Conservation (phyloP, 2,797 vertebrate species). For the Sebastes miniatus region DNA sequence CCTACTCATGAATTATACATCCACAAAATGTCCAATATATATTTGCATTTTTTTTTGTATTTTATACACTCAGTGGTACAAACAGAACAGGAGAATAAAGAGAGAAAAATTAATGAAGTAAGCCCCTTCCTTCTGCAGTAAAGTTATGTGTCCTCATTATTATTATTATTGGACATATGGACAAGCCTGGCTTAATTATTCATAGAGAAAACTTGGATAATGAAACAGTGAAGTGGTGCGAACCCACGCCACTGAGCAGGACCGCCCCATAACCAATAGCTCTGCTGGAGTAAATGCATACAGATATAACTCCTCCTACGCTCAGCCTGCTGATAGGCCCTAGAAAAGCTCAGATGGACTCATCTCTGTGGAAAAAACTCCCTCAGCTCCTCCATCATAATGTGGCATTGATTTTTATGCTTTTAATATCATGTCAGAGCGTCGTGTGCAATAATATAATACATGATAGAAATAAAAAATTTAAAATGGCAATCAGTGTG, state of each 20-base stretch:
- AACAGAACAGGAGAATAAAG: too few relatives aligned
- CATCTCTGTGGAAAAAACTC: constrained; percentile 34
- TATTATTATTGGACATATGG: constrained; percentile 13
- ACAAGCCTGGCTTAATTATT: constrained; percentile 50
- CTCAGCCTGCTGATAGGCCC: constrained; percentile 65
- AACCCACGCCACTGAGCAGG: constrained; percentile 57
- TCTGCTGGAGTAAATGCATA: constrained; percentile 7
- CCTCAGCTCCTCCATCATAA: constrained; percentile 47
- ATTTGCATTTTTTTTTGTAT: too few relatives aligned
- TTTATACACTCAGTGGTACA: too few relatives aligned
- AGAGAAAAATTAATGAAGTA: too few relatives aligned
- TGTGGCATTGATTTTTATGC: constrained; percentile 43
- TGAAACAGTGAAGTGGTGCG: constrained; percentile 34
- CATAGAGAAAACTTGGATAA: constrained; percentile 38
- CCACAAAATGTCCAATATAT: too few relatives aligned
- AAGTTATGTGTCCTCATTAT: constrained; percentile 5
- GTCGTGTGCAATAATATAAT: not conserved
- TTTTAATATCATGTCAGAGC: not conserved
- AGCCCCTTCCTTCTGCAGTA: not conserved
- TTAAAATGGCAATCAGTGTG: not conserved
- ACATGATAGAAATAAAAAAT: rapidly evolving
- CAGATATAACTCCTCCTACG: constrained; percentile 67
- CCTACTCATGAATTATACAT: too few relatives aligned
- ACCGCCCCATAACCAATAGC: constrained; percentile 66
- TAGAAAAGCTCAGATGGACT: constrained; percentile 26